Evolutionary conservation across 2,888 invertebrate species (phyloP).

Genomic region (Coleophora deauratella): DNA sequence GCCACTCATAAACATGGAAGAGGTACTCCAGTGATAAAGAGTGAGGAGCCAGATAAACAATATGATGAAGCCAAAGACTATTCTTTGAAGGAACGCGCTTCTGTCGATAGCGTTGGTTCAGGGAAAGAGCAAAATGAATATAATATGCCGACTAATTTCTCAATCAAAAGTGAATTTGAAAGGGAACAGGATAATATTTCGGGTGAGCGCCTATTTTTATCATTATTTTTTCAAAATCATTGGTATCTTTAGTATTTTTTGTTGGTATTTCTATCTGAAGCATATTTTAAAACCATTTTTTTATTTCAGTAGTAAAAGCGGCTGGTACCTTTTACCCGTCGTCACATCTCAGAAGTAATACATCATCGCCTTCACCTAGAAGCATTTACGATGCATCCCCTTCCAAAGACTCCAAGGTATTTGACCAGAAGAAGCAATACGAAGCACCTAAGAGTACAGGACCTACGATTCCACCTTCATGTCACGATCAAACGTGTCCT

Average conservation of each 20-base stretch:
- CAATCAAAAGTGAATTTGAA: conserved; percentile 66
- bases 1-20: conserved; percentile 68
- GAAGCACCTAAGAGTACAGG: conserved; percentile 49
- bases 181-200: conserved; percentile 65
- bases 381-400: conserved; percentile 70
- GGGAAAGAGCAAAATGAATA: conserved; percentile 50
- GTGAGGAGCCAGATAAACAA: conserved; percentile 52
- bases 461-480: conserved; percentile 72
- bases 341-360: conserved; percentile 75
- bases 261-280: too few relatives aligned
- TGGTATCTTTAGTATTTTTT: too few relatives aligned
- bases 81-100: conserved; percentile 63
- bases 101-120: conserved; percentile 54
- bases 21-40: conserved; percentile 59
- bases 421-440: conserved; percentile 47
- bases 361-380: conserved; percentile 68
- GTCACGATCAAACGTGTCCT: conserved; percentile 70
- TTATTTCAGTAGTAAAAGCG: conserved; percentile 91
- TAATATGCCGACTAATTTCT: conserved; percentile 55
- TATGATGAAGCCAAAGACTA: conserved; percentile 70
- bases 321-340: conserved; percentile 94
- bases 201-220: conserved; percentile 46
- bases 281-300: conserved; percentile 20
- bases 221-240: too few relatives aligned
- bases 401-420: conserved; percentile 65